These are phyloP conservation scores for Gastrophysa polygoni DNA, from an alignment of 2,888 invertebrate species.

Conservation along the genomic window DNA sequence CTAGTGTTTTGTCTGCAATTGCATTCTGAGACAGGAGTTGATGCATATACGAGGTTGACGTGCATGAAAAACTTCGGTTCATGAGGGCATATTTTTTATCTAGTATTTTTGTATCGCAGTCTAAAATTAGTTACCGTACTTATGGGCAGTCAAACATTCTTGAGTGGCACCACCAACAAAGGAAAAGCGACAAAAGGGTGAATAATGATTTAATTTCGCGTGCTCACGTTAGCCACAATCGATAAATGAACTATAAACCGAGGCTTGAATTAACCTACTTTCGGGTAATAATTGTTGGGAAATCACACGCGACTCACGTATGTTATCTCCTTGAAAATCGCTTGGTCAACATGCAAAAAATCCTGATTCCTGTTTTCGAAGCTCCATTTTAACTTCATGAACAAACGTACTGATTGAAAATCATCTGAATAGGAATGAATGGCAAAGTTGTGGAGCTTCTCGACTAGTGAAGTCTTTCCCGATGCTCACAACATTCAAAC, in stretches of 20 bases:
- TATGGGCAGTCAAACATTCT: conserved; percentile 1
- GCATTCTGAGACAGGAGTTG: too few relatives aligned
- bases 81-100: not conserved
- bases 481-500: too few relatives aligned
- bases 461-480: too few relatives aligned
- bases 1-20: too few relatives aligned
- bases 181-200: conserved; percentile 28
- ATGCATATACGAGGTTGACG: too few relatives aligned
- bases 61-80: not conserved
- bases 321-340: conserved; percentile 26
- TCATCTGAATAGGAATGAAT: too few relatives aligned
- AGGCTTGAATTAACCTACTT: conserved; percentile 30
- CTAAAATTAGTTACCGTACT: conserved; percentile 4
- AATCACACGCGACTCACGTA: conserved; percentile 29
- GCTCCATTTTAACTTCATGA: not conserved
- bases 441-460: too few relatives aligned
- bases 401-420: not conserved
- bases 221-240: conserved; percentile 25
- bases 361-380: not conserved
- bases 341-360: conserved; percentile 14
- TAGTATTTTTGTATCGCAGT: not conserved
- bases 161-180: conserved; percentile 20
- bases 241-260: conserved; percentile 27
- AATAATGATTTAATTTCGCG: conserved; percentile 30
- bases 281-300: conserved; percentile 30